Evolutionary conservation across 2,888 invertebrate genomes (phyloP).

Genomic region (Tridacna crocea): DNA sequence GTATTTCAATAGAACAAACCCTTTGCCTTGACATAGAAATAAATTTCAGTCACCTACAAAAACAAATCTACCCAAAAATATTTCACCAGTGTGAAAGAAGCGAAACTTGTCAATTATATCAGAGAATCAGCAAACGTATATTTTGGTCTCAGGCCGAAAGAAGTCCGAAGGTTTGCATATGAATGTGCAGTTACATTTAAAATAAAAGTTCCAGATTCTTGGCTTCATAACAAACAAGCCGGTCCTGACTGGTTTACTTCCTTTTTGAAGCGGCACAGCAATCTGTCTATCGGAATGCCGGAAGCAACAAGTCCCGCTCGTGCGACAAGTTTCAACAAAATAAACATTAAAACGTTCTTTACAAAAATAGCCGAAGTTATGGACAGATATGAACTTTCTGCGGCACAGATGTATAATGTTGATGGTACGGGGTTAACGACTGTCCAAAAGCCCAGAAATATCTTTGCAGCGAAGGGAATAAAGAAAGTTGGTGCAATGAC

Average conservation of each 20-base stretch:
- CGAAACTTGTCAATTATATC: too few species aligned
- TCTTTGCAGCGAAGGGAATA: slow-evolving; percentile 23
- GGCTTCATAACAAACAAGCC: too few species aligned
- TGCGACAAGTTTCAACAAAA: too few species aligned
- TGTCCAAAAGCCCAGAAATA: slow-evolving; percentile 43
- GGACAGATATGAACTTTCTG: slow-evolving; percentile 35
- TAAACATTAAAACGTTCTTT: slow-evolving; percentile 42
- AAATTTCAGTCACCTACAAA: too few species aligned
- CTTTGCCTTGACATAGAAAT: too few species aligned
- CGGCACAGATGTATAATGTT: slow-evolving; percentile 48
- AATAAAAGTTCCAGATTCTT: too few species aligned
- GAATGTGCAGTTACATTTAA: too few species aligned
- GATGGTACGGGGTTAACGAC: slow-evolving; percentile 58
- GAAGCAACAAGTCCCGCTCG: slow-evolving; percentile 40
- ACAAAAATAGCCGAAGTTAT: slow-evolving; percentile 42
- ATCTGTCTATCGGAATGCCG: slow-evolving; percentile 20
- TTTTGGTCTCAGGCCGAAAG: slow-evolving; percentile 42
- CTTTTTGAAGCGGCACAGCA: slow-evolving; percentile 24
- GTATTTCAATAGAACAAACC: too few species aligned
- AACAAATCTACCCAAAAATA: too few species aligned
- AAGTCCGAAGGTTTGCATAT: slow-evolving; percentile 41
- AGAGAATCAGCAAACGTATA: slow-evolving; percentile 34
- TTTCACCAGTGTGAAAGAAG: slow-evolving; percentile 5
- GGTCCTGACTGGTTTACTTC: too few species aligned
- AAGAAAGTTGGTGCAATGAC: slow-evolving; percentile 33